Evolutionary conservation across 1,140 invertebrate species (phyloP).

Genomic region (Limonius californicus): DNA sequence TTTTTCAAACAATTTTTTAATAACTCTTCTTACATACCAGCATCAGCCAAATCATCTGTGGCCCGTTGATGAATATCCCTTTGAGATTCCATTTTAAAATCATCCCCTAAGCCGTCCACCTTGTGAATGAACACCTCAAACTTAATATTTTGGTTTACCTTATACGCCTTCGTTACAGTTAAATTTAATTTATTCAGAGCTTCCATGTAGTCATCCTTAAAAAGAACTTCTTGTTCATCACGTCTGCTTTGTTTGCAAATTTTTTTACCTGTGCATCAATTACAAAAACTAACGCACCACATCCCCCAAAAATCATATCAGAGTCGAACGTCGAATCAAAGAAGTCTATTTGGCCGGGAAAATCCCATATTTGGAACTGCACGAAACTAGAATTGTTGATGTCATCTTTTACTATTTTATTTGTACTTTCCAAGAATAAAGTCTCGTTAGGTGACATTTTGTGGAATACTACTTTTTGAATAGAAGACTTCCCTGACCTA

Average conservation of each 20-base stretch:
- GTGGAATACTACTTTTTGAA: conserved; percentile 99
- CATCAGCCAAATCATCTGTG: conserved; percentile 89
- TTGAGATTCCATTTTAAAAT: conserved; percentile 98
- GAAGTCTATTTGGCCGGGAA: conserved; percentile 98
- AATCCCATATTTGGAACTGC: conserved; percentile 99
- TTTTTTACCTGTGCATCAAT: conserved; percentile 98
- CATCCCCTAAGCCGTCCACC: conserved; percentile 97
- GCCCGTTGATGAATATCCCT: conserved; percentile 96
- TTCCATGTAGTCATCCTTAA: conserved; percentile 94
- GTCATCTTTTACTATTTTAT: conserved; percentile 98
- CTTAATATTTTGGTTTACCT: conserved; percentile 93
- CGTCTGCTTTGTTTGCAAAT: no score
- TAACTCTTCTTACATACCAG: conserved; percentile 53
- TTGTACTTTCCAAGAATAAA: conserved; percentile 97
- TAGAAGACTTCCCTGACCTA: conserved; percentile 99
- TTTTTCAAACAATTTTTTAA: neutral
- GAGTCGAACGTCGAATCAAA: conserved; percentile 95
- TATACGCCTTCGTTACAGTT: conserved; percentile 92
- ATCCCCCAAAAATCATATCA: conserved; percentile 91
- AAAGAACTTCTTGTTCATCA: conserved; percentile 25
- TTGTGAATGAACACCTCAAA: conserved; percentile 99
- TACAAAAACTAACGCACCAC: conserved; percentile 96
- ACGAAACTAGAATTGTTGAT: conserved; percentile 97
- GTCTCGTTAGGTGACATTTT: conserved; percentile 99
- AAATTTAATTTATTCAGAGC: conserved; percentile 88